A percentile compares a stretch with the other conserved stretches of the same genome.
Conservation (phyloP, 2,113 vertebrate species). For the Conger conger region DNA sequence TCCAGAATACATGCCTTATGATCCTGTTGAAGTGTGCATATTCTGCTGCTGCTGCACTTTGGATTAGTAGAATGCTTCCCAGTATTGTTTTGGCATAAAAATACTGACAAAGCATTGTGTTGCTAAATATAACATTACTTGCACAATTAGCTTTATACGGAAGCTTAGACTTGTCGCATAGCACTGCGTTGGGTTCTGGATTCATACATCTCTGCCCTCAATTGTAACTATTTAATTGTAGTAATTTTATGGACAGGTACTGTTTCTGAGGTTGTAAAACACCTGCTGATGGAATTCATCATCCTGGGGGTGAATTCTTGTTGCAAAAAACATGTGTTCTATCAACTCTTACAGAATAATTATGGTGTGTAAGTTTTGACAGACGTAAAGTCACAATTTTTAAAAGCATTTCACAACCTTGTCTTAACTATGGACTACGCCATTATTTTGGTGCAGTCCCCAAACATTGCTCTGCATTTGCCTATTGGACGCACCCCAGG, state of each 20-base stretch:
- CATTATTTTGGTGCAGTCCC: neutral
- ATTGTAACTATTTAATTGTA: neutral
- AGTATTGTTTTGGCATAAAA: too few relatives aligned
- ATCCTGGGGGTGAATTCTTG: neutral
- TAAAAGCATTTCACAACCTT: neutral
- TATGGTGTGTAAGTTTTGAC: too few relatives aligned
- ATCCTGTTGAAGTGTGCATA: too few relatives aligned
- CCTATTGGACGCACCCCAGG: neutral
- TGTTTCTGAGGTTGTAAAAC: neutral
- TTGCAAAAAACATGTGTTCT: neutral
- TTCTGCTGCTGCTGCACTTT: too few relatives aligned
- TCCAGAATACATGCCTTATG: too few relatives aligned
- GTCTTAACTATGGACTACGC: neutral
- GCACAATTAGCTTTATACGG: neutral
- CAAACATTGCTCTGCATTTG: neutral
- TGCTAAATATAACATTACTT: neutral
- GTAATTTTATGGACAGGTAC: neutral
- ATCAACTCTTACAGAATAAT: too few relatives aligned
- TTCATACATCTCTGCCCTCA: too few relatives aligned
- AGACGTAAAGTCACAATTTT: neutral
- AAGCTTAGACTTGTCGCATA: neutral
- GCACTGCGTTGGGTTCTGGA: too few relatives aligned
- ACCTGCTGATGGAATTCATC: neutral
- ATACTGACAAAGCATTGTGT: neutral
- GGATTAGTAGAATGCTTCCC: too few relatives aligned